phyloP scores from a whole-genome alignment of 2,113 vertebrate genomes.

The Macquaria ambigua region DNA sequence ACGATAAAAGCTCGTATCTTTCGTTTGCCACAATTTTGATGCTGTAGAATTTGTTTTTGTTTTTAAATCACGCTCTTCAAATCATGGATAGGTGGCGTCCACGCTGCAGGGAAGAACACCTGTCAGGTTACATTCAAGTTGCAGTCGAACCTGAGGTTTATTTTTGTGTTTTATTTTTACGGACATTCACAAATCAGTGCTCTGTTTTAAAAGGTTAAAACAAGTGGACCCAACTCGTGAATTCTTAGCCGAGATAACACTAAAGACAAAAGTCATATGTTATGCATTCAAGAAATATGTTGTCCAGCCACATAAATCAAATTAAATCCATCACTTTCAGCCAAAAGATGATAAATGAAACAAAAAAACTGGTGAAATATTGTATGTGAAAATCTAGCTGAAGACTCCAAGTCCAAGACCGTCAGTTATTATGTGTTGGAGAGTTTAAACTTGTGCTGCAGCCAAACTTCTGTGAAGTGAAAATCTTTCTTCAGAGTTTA shows the following conservation, averaged over 20 bases:
- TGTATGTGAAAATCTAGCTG: too few species aligned
- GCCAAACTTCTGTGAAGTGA: background rate
- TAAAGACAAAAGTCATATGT: background rate
- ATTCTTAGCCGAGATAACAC: background rate
- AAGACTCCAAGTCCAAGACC: background rate
- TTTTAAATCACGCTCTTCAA: background rate
- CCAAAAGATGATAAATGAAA: background rate
- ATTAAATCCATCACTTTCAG: conserved; percentile 1
- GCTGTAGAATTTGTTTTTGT: too few species aligned
- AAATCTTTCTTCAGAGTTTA: background rate
- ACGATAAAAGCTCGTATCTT: background rate
- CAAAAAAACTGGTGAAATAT: background rate
- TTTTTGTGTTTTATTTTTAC: background rate
- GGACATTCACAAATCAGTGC: background rate
- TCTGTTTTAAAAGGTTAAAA: background rate
- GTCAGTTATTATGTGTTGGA: background rate
- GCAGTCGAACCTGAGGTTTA: background rate
- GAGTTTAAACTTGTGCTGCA: background rate
- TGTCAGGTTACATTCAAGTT: background rate
- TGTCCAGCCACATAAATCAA: background rate
- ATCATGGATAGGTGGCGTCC: background rate
- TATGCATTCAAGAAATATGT: too few species aligned
- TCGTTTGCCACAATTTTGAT: background rate
- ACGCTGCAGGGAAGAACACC: background rate
- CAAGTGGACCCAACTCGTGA: background rate